These are phyloP conservation scores for Lycocorax pyrrhopterus DNA, from an alignment of 2,113 vertebrate species.

Conservation along the genomic window DNA sequence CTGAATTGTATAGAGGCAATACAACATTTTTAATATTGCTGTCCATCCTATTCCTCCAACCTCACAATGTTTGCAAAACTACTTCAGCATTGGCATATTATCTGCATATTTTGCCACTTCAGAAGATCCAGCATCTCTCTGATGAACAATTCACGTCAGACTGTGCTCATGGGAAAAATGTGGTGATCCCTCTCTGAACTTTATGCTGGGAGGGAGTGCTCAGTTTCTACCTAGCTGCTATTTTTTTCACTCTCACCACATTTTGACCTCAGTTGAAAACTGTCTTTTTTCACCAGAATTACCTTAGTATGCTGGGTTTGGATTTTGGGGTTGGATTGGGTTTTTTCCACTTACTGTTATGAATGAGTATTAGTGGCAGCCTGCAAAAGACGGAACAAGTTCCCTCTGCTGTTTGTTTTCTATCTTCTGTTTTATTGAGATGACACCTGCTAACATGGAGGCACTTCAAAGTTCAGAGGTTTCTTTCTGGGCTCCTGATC, in stretches of 20 bases:
- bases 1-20: background rate
- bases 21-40: background rate
- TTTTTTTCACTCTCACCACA: accelerated
- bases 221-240: background rate
- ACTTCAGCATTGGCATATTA: background rate
- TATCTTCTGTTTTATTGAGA: background rate
- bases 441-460: background rate
- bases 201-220: background rate
- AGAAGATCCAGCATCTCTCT: background rate
- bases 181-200: background rate
- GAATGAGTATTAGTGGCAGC: background rate
- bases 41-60: background rate
- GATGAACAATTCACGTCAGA: background rate
- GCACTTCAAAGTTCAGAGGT: background rate
- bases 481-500: background rate
- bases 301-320: background rate
- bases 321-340: background rate
- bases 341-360: accelerated
- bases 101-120: background rate
- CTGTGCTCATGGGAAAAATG: background rate
- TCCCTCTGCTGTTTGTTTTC: background rate
- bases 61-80: background rate
- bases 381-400: background rate
- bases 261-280: background rate
- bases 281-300: background rate